Conservation (phyloP, 2,888 invertebrate species). For the Drosophila mimetica region DNA sequence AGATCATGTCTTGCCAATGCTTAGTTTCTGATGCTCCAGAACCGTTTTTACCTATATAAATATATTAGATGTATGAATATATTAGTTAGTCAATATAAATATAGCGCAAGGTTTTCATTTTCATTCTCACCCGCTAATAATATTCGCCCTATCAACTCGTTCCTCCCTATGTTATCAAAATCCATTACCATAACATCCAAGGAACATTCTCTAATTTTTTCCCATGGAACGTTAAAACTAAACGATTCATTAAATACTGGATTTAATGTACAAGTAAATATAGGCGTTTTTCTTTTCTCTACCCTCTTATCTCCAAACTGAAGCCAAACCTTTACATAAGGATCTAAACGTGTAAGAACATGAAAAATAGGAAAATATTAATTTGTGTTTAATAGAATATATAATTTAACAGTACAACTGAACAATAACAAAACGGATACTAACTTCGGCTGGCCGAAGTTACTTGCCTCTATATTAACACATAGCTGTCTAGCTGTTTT, state of each 20-base stretch:
- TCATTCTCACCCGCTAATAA: conserved; percentile 91
- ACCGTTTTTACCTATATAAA: conserved; percentile 91
- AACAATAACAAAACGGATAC: no score
- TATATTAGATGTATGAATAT: background rate
- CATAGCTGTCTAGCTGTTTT: no score
- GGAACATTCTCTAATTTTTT: conserved; percentile 97
- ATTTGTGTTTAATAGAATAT: background rate
- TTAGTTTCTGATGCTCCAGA: conserved; percentile 98
- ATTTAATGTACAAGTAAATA: conserved; percentile 96
- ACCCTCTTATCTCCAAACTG: conserved; percentile 97
- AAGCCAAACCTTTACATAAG: conserved; percentile 99
- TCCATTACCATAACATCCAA: conserved; percentile 98
- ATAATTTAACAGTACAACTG: no score
- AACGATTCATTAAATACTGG: conserved; percentile 98
- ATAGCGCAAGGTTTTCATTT: background rate
- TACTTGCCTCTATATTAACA: no score
- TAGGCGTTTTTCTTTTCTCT: conserved; percentile 97
- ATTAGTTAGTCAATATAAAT: background rate
- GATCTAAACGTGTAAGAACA: conserved; percentile 89
- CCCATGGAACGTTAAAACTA: conserved; percentile 98
- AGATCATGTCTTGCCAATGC: conserved; percentile 99
- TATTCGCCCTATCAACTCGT: conserved; percentile 96
- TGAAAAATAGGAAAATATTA: background rate
- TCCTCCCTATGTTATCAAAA: conserved; percentile 97
- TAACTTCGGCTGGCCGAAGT: no score